Evolutionary conservation across 2,113 vertebrate genomes (phyloP), one percentile per base, ranked within the genome.

Genomic region (Charina bottae): DNA sequence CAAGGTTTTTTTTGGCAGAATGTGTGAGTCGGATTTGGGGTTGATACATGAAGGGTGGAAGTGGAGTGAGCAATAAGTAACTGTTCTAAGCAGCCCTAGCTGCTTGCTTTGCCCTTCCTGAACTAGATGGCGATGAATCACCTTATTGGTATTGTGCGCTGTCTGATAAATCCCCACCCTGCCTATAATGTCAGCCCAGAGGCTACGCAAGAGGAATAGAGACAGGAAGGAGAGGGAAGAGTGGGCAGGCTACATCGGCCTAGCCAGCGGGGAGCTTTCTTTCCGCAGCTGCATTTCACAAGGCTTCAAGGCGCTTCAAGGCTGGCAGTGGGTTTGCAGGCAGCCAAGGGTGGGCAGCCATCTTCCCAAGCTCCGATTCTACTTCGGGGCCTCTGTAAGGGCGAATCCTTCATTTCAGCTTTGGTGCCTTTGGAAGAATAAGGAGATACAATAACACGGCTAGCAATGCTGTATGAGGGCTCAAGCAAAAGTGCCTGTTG

Each of bases 121-220:
- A 89, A 28, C 92, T 88, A 90, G 88, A 92, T 92, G 54, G 49
- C 92, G 95, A 96, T 96, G 96, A 96, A 95, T 96, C 95, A 96
- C 87, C 89, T 90, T 91, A 91, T 95, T 96, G 94, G 93, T 94
- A 95, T 96, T 93, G 96, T 83, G 91, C 84, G 56, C 2, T 54
- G 85, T 94, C 94, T 96, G 94, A 93, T 96, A 95, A 92, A 93
- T 95, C 96, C 88, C 33, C 90, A 42, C 94, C 96, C 95, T 96
- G 96, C 95, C 95, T 91, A 95, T 1, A 5, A 87, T 89, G 93
- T 64, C 0, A 1, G 0, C 3, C 83, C 54, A 88, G 95, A 72
- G 96, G 96, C 96, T 93, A 92, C 0, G 1, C 8, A 3, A 54
- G 42, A 92, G 94, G 91, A 96, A 96, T 93, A 94, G 92, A 95